Evolutionary conservation across 2,797 vertebrate genomes (phyloP), one percentile per base, ranked within the genome.

Genomic region (Etheostoma nigrum): DNA sequence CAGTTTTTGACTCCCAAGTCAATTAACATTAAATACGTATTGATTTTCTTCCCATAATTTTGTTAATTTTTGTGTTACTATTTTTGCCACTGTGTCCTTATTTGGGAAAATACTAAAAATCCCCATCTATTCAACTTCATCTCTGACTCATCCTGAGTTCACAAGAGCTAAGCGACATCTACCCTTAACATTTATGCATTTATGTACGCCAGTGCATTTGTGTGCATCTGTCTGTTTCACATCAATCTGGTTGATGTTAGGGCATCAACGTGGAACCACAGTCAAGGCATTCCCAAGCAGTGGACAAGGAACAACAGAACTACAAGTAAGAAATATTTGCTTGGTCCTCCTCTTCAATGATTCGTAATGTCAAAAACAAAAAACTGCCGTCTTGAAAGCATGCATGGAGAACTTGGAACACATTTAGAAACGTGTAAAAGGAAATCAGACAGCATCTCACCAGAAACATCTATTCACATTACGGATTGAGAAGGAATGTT

Each of bases 191-290:
- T 83, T 61, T 58, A 65, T 79, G 47, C 5, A 16, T 74, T 69
- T 77, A 65, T 75, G 57, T 67, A 40, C 65, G 64, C 67, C 48
- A 19, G 40, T 18, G 18, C 78, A 74, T 66, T 54, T 72, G 55
- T 55, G 59, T 45, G 76, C 70, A 76, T 86, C 75, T 75, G 68
- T 67, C 67, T 63, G 72, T 74, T 65, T 86, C 59, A 52, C 80
- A 87, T 88, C 86, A 88, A 81, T 87, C 81, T 72, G 54, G 67
- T 67, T 67, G 78, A 84, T 76, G 76, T 79, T 58, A 19, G 70
- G 81, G 84, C 81, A 89, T 74, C 79, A 86, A 64, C 27, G 78
- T 87, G 85, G 79, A 89, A 86, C 79, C 67, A 36, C 82, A 81
- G 89, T 87, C 69, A 79, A 87, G 71, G 72, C 79, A 79, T 83